These are phyloP conservation scores for Etheostoma spectabile DNA, from an alignment of 2,113 vertebrate genomes.

Conservation along the genomic window DNA sequence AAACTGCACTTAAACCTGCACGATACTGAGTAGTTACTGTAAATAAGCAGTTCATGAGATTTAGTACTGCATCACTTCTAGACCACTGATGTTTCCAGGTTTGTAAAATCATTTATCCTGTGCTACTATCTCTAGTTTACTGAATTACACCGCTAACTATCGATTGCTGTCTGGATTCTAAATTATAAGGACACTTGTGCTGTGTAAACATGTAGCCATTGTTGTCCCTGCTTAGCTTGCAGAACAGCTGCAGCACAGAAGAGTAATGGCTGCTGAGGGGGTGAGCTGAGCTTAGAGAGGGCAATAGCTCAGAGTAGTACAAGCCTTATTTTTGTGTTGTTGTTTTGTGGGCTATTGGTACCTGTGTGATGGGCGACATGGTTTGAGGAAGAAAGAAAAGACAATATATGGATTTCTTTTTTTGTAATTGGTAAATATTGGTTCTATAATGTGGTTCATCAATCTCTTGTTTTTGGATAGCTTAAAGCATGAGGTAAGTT, in stretches of 20 bases:
- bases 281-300: slow-evolving; percentile 42
- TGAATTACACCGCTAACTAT: slow-evolving; percentile 73
- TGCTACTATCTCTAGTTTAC: slow-evolving; percentile 70
- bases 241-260: slow-evolving; percentile 61
- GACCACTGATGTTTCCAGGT: slow-evolving; percentile 26
- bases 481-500: neutral
- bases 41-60: slow-evolving; percentile 38
- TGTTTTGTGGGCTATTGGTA: slow-evolving; percentile 55
- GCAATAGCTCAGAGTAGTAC: slow-evolving; percentile 59
- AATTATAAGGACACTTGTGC: slow-evolving; percentile 77
- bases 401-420: slow-evolving; percentile 1
- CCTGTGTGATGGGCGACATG: slow-evolving; percentile 14
- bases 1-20: slow-evolving; percentile 23
- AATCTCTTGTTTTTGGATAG: neutral
- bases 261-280: slow-evolving; percentile 66
- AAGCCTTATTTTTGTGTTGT: slow-evolving; percentile 33
- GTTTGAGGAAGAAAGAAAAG: neutral
- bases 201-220: slow-evolving; percentile 73
- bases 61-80: slow-evolving; percentile 49
- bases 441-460: neutral
- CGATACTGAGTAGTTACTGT: slow-evolving; percentile 26
- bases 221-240: slow-evolving; percentile 77
- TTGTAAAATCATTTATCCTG: slow-evolving; percentile 58
- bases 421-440: neutral
- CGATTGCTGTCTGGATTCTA: slow-evolving; percentile 75